These are phyloP conservation scores for Stictonetta naevosa DNA, from an alignment of 2,113 vertebrate genomes.

Conservation along the genomic window DNA sequence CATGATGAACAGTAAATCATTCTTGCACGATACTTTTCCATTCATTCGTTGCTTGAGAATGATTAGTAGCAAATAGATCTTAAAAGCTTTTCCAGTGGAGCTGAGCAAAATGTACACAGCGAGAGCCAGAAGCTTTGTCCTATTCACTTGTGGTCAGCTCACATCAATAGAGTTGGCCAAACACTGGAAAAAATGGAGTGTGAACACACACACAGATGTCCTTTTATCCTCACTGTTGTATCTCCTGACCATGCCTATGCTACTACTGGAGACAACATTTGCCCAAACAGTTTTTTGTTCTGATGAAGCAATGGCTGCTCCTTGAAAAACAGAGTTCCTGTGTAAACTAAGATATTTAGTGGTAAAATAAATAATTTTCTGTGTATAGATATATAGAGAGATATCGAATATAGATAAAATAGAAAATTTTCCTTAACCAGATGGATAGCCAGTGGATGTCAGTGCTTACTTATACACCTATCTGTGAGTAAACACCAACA, in stretches of 20 bases:
- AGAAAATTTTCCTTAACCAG: background rate
- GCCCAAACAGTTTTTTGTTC: background rate
- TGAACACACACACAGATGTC: background rate
- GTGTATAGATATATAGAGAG: too few species aligned
- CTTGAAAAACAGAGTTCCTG: background rate
- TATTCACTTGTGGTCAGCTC: background rate
- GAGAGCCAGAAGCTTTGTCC: background rate
- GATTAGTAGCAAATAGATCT: slow-evolving; percentile 23
- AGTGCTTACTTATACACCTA: background rate
- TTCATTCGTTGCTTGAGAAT: slow-evolving; percentile 35
- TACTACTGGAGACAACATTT: background rate
- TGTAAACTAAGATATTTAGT: background rate
- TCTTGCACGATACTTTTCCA: slow-evolving; percentile 41
- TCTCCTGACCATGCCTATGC: background rate
- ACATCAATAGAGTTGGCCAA: background rate
- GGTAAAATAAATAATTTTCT: background rate
- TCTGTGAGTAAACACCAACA: background rate
- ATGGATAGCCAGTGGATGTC: background rate
- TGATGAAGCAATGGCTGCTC: background rate
- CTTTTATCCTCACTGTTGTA: background rate
- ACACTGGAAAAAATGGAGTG: background rate
- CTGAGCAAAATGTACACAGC: background rate
- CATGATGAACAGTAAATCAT: slow-evolving; percentile 21
- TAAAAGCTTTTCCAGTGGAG: slow-evolving; percentile 1
- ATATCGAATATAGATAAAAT: background rate